Base-by-base conservation (phyloP, 2,888 invertebrate genomes). In the Mermis nigrescens region DNA sequence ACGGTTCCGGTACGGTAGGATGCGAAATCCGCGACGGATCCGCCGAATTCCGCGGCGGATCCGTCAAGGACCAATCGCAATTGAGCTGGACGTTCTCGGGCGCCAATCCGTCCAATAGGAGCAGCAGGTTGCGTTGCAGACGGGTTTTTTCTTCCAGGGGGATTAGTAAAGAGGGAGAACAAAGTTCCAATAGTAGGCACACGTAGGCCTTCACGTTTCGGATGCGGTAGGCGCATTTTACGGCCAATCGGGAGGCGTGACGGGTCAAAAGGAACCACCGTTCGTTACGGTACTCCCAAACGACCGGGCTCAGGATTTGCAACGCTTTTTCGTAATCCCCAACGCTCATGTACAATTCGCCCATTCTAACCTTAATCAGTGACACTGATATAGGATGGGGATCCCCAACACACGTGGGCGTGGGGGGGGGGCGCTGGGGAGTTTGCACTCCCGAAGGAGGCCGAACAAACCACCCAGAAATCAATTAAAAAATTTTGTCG, bases 241-340 rank as follows among this genome's bases (percentile, higher is more conserved):
- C 45, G 26, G 57, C 57, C 1, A 38, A 26, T 2, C 29, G 31
- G 15, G 45, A 29, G 27, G 60, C 31, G 19, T 15, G 22, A 4
- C 29, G 12, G 38, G 60, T 24, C 7, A 56, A 53, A 12, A 24
- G 29, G 38, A 27, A 57, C 62, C 62, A 62, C 15, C 27, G 7
- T 48, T 62, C 62, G 1, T 12, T 31, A 15, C 62, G 57, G 31
- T 57, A 57, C 54, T 62, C 62, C 60, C 59, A 61, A 15, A 62
- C 46, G 28, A 45, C 55, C 22, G 19, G 27, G 15, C 28, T 7
- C 29, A 53, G 51, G 4, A 60, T 7, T 48, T 59, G 56, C 24
- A 61, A 32, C 2, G 61, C 61, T 48, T 61, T 61, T 7, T 4
- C 46, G 31, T 24, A 57, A 22, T 60, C 45, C 2, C 32, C 46